Evolutionary conservation across 1,140 invertebrate genomes (phyloP).

Genomic region (Ceratitis capitata): DNA sequence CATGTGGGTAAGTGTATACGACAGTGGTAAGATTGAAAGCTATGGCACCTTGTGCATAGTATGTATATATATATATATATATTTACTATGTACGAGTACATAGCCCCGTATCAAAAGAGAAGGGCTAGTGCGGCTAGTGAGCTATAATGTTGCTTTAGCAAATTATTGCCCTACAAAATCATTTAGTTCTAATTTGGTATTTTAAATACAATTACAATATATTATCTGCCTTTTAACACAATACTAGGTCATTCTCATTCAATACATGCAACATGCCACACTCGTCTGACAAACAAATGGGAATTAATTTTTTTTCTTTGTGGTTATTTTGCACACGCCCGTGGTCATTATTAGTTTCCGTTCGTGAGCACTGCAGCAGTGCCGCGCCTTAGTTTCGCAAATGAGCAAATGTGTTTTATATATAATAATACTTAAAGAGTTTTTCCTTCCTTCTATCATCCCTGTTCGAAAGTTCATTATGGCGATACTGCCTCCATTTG

Average conservation of each 20-base stretch:
- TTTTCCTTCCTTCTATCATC: not conserved
- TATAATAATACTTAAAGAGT: not conserved
- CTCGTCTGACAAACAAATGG: not conserved
- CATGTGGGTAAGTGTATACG: not conserved
- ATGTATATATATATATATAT: not conserved
- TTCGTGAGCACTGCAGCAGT: not conserved
- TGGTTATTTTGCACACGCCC: not conserved
- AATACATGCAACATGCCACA: not conserved
- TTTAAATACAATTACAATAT: conserved; percentile 1
- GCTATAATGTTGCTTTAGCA: not conserved
- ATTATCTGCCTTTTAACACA: not conserved
- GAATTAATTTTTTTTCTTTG: not conserved
- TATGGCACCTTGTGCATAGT: too few species aligned
- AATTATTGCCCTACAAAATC: conserved; percentile 1
- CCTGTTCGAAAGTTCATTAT: not conserved
- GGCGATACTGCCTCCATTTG: not conserved
- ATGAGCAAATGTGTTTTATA: not conserved
- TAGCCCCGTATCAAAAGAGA: not conserved
- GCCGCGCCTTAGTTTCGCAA: not conserved
- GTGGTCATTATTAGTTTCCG: not conserved
- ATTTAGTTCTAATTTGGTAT: conserved; percentile 21
- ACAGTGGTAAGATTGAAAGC: too few species aligned
- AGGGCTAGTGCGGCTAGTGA: not conserved
- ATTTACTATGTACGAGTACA: not conserved
- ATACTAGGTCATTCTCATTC: not conserved